Percentiles rank a stretch among this genome's conserved stretches.
Conservation (phyloP, 2,113 vertebrate genomes). For the Empidonax traillii region DNA sequence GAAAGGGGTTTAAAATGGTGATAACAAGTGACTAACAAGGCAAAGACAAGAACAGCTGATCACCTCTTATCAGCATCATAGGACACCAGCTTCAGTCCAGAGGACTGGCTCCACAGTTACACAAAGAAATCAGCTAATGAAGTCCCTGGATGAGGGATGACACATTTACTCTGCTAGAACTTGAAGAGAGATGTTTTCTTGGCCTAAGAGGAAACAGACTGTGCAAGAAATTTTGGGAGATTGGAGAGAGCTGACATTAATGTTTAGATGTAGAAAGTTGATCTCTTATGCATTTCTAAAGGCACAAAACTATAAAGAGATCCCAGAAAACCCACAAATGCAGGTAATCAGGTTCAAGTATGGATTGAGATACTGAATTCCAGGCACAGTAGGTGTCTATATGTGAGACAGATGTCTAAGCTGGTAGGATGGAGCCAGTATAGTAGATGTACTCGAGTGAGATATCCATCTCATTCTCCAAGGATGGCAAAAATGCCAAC, state of each 20-base stretch:
- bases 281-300: not conserved
- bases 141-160: not conserved
- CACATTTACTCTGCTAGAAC: not conserved
- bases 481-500: not conserved
- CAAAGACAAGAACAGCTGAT: not conserved
- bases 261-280: not conserved
- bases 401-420: not conserved
- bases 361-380: not conserved
- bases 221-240: not conserved
- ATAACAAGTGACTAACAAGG: not conserved
- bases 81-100: not conserved
- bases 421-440: not conserved
- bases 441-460: not conserved
- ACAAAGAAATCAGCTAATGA: not conserved
- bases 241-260: not conserved
- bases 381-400: not conserved
- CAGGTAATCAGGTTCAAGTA: rapidly evolving
- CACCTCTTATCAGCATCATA: not conserved
- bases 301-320: not conserved
- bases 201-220: not conserved
- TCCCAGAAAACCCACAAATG: not conserved
- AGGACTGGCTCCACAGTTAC: not conserved
- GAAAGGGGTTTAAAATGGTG: not conserved
- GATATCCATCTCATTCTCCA: not conserved
- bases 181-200: not conserved